Evolutionary conservation across 2,888 invertebrate genomes (phyloP), one percentile per base, ranked within the genome.

Genomic region (Lysandra coridon): DNA sequence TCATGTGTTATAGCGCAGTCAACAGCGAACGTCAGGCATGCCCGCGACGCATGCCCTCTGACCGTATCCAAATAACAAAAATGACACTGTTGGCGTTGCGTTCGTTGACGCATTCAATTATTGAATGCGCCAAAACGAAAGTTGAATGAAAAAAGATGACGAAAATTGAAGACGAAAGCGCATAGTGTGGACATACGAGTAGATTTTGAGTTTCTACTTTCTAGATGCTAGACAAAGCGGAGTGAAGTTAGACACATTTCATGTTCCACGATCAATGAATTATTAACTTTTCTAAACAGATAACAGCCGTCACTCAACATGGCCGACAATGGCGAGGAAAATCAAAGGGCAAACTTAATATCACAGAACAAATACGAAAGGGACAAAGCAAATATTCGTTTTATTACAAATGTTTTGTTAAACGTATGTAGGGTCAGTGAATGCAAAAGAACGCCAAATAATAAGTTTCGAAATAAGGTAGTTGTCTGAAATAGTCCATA

Each of bases 331-430:
- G 53, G 76, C 57, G 53, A 33, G 53, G 30, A 30, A 75, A 76
- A 49, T 57, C 76, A 76, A 76, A 76, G 33, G 76, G 33, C 53
- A 33, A 76, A 53, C 23, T 57, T 44, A 75, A 57, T 53, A 76
- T 53, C 17, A 2, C 30, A 7, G 53, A 53, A 53, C 57, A 53
- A 49, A 53, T 49, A 76, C 57, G 76, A 33, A 57, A 76, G 76
- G 76, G 76, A 76, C 57, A 30, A 57, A 57, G 53, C 57, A 76
- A 76, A 76, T 33, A 76, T 76, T 76, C 33, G 10, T 75, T 75
- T 49, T 49, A 75, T 75, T 49, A 44, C 49, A 49, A 75, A 75
- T 75, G 49, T 75, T 75, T 75, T 49, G n/a, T 49, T 75, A 75
- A 75, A 49, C 23, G 23, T 69, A 69, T 69, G 69, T 12, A 12